phyloP scores from a whole-genome alignment of 2,113 vertebrate species.

The Dicerorhinus sumatrensis region DNA sequence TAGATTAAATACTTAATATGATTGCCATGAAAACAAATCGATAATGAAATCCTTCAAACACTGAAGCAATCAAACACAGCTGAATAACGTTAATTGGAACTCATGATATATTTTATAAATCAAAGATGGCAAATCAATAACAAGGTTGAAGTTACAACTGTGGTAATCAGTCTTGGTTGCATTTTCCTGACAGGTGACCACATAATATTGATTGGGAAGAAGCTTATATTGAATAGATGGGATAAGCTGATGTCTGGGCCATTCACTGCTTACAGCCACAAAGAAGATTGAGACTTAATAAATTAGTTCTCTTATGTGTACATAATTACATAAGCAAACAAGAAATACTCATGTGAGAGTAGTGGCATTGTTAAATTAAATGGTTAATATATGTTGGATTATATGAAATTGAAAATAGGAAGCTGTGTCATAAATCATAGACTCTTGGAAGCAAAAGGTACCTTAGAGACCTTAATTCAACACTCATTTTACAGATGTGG shows the following conservation, averaged over 20 bases:
- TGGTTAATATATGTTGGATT: neutral
- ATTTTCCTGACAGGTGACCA: conserved; percentile 71
- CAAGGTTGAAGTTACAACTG: conserved; percentile 32
- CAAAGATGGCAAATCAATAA: conserved; percentile 70
- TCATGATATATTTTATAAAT: conserved; percentile 74
- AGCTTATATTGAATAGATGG: conserved; percentile 31
- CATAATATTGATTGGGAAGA: conserved; percentile 59
- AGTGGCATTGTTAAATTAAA: conserved; percentile 55
- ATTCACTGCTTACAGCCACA: conserved; percentile 3
- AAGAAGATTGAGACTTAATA: neutral
- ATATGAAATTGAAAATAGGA: neutral
- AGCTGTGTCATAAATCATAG: neutral
- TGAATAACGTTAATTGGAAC: conserved; percentile 65
- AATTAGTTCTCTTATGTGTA: neutral
- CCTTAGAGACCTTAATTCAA: neutral
- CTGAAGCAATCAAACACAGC: neutral
- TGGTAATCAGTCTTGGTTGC: conserved; percentile 67
- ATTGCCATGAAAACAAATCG: conserved; percentile 53
- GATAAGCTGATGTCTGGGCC: neutral
- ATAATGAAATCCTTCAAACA: conserved; percentile 59
- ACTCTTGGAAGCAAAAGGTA: neutral
- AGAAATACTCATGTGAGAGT: neutral
- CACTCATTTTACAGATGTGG: neutral
- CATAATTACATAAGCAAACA: conserved; percentile 26
- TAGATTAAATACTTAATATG: neutral